A percentile compares a stretch with the other conserved stretches of the same genome.
These are phyloP conservation scores for Maniola hyperantus DNA, from an alignment of 2,888 invertebrate genomes.

Conservation along the genomic window DNA sequence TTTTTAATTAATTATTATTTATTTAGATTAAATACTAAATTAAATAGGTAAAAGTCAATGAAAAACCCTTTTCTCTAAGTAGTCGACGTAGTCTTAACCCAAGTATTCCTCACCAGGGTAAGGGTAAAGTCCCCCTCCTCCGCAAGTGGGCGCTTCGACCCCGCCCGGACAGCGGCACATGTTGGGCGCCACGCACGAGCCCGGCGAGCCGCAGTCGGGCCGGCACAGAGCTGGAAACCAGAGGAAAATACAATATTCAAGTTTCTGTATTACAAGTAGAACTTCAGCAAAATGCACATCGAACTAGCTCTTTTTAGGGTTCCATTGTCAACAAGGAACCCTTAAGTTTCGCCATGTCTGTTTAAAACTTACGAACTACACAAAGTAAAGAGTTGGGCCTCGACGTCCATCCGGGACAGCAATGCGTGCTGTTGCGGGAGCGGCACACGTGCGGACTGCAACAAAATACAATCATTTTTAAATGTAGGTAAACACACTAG, in stretches of 20 bases:
- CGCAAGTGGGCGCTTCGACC: slow-evolving; percentile 84
- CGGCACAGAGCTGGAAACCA: slow-evolving; percentile 86
- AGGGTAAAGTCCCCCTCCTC: slow-evolving; percentile 59
- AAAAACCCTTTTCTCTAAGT: too few species aligned
- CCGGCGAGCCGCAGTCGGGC: slow-evolving; percentile 86
- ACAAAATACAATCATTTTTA: slow-evolving; percentile 46
- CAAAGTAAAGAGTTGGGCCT: slow-evolving; percentile 88
- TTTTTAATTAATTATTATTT: too few species aligned
- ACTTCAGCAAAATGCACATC: too few species aligned
- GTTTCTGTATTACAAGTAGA: too few species aligned
- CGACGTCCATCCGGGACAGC: slow-evolving; percentile 93
- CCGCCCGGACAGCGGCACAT: slow-evolving; percentile 90
- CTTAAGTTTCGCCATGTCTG: too few species aligned
- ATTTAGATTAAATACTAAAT: too few species aligned
- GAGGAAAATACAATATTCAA: not conserved
- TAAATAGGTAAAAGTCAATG: too few species aligned
- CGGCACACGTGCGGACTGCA: slow-evolving; percentile 92
- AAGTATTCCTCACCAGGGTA: slow-evolving; percentile 56
- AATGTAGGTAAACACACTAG: not conserved
- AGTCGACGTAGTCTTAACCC: not conserved
- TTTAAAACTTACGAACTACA: slow-evolving; percentile 89
- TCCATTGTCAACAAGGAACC: too few species aligned
- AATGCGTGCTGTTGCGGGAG: slow-evolving; percentile 87
- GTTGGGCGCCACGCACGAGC: slow-evolving; percentile 91
- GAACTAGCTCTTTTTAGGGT: too few species aligned